phyloP scores from a whole-genome alignment of 2,113 vertebrate species.

The Malurus elegans region DNA sequence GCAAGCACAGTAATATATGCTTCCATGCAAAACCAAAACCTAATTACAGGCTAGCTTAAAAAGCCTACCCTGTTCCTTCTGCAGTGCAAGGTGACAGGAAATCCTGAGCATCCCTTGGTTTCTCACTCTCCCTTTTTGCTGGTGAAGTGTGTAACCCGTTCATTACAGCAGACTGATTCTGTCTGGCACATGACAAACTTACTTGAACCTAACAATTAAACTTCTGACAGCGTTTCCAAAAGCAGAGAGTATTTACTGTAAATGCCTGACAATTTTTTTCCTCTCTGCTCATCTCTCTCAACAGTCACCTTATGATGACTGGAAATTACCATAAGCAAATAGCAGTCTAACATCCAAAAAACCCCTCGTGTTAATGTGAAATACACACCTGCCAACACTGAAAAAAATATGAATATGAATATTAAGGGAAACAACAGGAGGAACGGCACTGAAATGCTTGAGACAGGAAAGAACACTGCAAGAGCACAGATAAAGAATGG shows the following conservation, averaged over 20 bases:
- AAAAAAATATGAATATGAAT: conserved; percentile 12
- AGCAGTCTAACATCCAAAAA: conserved; percentile 57
- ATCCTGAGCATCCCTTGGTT: conserved; percentile 38
- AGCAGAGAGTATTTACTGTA: conserved; percentile 66
- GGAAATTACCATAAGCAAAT: conserved; percentile 68
- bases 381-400: conserved; percentile 59
- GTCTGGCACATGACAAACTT: conserved; percentile 67
- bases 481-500: not conserved
- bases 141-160: conserved; percentile 26
- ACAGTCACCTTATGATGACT: conserved; percentile 60
- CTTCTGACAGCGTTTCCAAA: conserved; percentile 63
- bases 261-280: conserved; percentile 63
- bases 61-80: conserved; percentile 24
- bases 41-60: conserved; percentile 65
- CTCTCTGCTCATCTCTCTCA: conserved; percentile 53
- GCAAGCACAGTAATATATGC: conserved; percentile 41
- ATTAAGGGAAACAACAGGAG: not conserved
- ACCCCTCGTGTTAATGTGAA: conserved; percentile 34
- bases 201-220: conserved; percentile 69
- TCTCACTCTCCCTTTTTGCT: conserved; percentile 65
- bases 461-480: not conserved
- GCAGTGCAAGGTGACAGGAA: conserved; percentile 55
- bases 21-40: conserved; percentile 54
- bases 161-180: conserved; percentile 63
- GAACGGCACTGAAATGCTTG: not conserved